Conservation (phyloP, 2,113 vertebrate genomes). For the Deroptyus accipitrinus region DNA sequence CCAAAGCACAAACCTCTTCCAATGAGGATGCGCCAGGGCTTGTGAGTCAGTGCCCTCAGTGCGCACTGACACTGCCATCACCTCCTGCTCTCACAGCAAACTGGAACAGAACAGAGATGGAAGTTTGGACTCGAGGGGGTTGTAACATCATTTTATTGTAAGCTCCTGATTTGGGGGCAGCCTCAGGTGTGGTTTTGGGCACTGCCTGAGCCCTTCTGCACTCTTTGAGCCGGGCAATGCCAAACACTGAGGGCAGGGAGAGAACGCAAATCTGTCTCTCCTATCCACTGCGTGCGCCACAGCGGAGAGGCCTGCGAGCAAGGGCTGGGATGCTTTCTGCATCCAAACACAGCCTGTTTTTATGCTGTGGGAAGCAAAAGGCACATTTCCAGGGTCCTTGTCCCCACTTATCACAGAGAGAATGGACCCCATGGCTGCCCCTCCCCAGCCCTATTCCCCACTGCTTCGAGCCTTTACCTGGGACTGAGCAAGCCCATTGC, state of each 20-base stretch:
- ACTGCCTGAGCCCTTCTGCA: not conserved
- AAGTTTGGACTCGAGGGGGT: not conserved
- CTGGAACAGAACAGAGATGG: fast-evolving
- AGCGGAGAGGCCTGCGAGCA: fast-evolving
- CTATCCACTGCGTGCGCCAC: not conserved
- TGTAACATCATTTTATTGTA: not conserved
- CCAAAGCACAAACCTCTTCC: not conserved
- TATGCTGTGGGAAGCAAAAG: not conserved
- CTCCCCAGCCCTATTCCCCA: not conserved
- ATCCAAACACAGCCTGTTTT: not conserved
- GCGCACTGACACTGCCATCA: not conserved
- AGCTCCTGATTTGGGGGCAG: not conserved
- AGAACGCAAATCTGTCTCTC: not conserved
- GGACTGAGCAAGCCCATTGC: not conserved
- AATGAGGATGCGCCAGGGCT: fast-evolving
- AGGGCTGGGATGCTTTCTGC: not conserved
- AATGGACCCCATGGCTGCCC: not conserved
- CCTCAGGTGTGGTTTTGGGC: fast-evolving
- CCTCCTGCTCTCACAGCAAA: not conserved
- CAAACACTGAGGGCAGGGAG: not conserved
- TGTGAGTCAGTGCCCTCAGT: not conserved
- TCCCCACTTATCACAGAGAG: not conserved
- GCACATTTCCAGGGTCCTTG: fast-evolving
- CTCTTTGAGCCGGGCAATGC: not conserved
- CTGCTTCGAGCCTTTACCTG: not conserved